Conservation (phyloP, 2,113 vertebrate species). For the Oncorhynchus masou region DNA sequence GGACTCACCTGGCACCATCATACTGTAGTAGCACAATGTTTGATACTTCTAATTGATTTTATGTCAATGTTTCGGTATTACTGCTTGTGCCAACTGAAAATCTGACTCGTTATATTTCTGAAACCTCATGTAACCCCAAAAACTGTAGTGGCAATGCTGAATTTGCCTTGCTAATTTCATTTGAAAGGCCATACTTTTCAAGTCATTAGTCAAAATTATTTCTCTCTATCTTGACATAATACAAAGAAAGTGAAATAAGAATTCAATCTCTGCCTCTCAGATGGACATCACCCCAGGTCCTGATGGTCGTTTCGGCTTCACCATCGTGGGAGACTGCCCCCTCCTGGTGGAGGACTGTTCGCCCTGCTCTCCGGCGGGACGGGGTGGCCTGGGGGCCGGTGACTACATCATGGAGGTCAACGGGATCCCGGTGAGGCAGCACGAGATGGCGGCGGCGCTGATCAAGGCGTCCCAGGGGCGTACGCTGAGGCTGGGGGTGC, state of each 20-base stretch:
- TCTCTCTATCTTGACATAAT: not conserved
- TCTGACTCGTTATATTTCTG: not conserved
- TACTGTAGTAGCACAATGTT: not conserved
- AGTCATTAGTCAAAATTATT: not conserved
- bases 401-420: slow-evolving; percentile 86
- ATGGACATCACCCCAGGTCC: slow-evolving; percentile 73
- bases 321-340: slow-evolving; percentile 77
- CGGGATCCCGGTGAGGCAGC: slow-evolving; percentile 73
- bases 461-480: slow-evolving; percentile 76
- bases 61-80: not conserved
- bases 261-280: slow-evolving; percentile 44
- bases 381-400: slow-evolving; percentile 77
- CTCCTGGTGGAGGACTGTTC: slow-evolving; percentile 79
- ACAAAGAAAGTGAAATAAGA: not conserved
- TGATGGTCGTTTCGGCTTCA: slow-evolving; percentile 76
- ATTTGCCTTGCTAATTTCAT: too few relatives aligned
- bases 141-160: too few relatives aligned
- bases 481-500: slow-evolving; percentile 78
- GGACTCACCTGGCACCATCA: not conserved
- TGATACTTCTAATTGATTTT: not conserved
- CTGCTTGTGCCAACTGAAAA: not conserved
- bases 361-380: slow-evolving; percentile 77
- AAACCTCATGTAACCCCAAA: too few relatives aligned
- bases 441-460: slow-evolving; percentile 67
- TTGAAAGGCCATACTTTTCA: too few relatives aligned